phyloP scores from a whole-genome alignment of 1,140 invertebrate genomes.

The Drosophila lowei region DNA sequence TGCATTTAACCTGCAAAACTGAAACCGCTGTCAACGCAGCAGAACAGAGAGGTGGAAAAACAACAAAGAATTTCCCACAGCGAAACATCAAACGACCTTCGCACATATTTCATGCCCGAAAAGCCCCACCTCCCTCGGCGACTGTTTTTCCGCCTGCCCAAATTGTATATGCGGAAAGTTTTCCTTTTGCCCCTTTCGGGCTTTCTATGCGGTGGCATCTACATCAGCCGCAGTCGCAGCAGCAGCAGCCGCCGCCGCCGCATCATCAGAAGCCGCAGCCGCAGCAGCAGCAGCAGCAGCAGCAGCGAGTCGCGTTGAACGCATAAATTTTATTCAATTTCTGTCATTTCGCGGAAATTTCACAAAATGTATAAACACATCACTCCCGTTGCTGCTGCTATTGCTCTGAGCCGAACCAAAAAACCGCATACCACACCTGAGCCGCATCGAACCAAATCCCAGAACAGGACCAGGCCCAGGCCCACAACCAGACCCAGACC shows the following conservation, averaged over 20 bases:
- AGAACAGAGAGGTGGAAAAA: slow-evolving; percentile 2
- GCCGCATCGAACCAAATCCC: slow-evolving; percentile 31
- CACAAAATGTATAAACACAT: slow-evolving; percentile 78
- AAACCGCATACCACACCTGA: slow-evolving; percentile 55
- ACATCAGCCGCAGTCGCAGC: slow-evolving; percentile 1
- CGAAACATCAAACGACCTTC: slow-evolving; percentile 58
- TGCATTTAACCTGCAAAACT: slow-evolving; percentile 33
- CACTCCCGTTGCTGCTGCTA: slow-evolving; percentile 17
- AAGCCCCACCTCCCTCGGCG: slow-evolving; percentile 21
- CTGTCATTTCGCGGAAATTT: slow-evolving; percentile 77
- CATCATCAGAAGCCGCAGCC: neutral
- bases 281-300: neutral
- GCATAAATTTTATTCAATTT: slow-evolving; percentile 80
- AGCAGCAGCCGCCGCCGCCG: neutral
- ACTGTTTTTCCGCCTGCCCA: slow-evolving; percentile 23
- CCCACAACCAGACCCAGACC: slow-evolving; percentile 15
- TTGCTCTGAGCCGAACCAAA: neutral
- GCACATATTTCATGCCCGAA: slow-evolving; percentile 63
- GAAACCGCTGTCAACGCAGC: slow-evolving; percentile 28
- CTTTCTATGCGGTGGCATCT: slow-evolving; percentile 57
- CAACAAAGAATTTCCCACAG: slow-evolving; percentile 14
- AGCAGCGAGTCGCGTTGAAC: slow-evolving; percentile 32
- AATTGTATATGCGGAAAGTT: slow-evolving; percentile 32
- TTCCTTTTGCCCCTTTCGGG: slow-evolving; percentile 25
- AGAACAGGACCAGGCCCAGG: slow-evolving; percentile 7